A percentile compares a stretch with the other conserved stretches of the same genome.
Evolutionary conservation across 2,113 vertebrate species (phyloP).

Genomic region (Rhabdornis inornatus): DNA sequence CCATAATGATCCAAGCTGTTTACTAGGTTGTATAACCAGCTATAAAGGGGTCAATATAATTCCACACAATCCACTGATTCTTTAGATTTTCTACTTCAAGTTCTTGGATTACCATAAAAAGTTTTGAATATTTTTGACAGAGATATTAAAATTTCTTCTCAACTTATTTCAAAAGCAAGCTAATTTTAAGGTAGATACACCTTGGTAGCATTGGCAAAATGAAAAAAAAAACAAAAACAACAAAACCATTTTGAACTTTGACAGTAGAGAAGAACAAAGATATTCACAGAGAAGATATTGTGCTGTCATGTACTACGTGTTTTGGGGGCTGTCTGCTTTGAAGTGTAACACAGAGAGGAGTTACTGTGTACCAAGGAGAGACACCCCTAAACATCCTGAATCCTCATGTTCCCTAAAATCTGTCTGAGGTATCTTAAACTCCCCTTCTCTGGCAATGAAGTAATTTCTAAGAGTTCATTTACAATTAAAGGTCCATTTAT

Average conservation of each 20-base stretch:
- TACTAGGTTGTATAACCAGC: neutral
- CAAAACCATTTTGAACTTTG: neutral
- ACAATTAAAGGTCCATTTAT: neutral
- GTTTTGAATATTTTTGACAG: neutral
- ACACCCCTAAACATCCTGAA: neutral
- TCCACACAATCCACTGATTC: neutral
- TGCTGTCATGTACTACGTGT: neutral
- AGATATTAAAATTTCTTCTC: neutral
- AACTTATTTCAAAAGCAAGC: neutral
- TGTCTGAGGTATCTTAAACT: neutral
- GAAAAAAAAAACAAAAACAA: neutral
- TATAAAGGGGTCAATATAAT: neutral
- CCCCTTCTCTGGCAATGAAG: neutral
- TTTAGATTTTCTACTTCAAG: neutral
- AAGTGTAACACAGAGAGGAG: neutral
- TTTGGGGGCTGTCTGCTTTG: neutral
- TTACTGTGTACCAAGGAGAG: neutral
- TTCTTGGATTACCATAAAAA: neutral
- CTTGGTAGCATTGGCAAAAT: rapidly evolving
- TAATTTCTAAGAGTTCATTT: neutral
- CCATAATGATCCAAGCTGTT: neutral
- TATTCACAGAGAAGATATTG: neutral
- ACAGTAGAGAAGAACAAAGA: neutral
- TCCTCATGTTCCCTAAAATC: neutral
- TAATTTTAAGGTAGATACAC: neutral